Evolutionary conservation across 2,113 vertebrate species (phyloP).

Genomic region (Pachyramphus minor): DNA sequence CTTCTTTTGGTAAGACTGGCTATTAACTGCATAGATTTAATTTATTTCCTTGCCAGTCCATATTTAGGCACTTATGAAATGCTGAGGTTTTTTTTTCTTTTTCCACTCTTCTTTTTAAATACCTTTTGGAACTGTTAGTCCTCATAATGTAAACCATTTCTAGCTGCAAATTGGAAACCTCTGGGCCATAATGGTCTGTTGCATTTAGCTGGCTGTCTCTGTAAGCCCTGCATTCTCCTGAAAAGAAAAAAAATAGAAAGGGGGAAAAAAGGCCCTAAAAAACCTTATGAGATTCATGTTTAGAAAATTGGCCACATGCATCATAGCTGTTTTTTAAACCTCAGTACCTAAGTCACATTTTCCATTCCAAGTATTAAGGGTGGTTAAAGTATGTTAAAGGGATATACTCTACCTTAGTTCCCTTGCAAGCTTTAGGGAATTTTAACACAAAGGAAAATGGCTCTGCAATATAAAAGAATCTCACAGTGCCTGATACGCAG

Average conservation of each 20-base stretch:
- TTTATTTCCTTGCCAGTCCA: not conserved
- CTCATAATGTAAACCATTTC: constrained; percentile 14
- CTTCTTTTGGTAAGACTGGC: not conserved
- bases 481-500: not conserved
- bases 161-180: constrained; percentile 14
- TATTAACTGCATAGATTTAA: not conserved
- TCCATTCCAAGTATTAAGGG: constrained; percentile 16
- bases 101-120: not conserved
- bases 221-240: not conserved
- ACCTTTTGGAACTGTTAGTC: constrained; percentile 14
- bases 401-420: not conserved
- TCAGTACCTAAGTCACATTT: constrained; percentile 53
- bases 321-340: constrained; percentile 1
- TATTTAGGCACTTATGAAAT: not conserved
- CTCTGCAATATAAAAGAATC: not conserved
- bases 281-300: not conserved
- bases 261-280: not conserved
- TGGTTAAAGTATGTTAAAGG: constrained; percentile 24
- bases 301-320: constrained; percentile 14
- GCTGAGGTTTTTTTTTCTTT: not conserved
- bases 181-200: not conserved
- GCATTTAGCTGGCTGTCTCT: not conserved
- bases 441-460: constrained; percentile 36
- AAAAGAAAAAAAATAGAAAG: fast-evolving
- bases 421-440: not conserved